Evolutionary conservation across 2,888 invertebrate genomes (phyloP), one percentile per base, ranked within the genome.

Genomic region (Polymixis lichenea): DNA sequence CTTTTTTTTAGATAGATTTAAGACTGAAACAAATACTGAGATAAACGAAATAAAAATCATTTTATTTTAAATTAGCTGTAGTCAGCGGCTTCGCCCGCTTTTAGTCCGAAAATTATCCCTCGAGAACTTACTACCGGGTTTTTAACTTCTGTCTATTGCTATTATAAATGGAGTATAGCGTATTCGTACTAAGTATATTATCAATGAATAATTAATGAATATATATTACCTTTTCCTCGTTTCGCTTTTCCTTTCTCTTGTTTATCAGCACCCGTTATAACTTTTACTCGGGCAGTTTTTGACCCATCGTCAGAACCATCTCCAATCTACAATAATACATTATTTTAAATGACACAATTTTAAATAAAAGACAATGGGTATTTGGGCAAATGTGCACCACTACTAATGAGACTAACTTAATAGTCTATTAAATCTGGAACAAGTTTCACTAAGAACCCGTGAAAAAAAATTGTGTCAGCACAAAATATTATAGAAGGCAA

Each of bases 251-350:
- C 51, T 66, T 86, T 77, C 0, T 90, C 88, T 66, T 89, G 84
- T 53, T 88, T 88, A 58, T 92, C 89, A 67, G 43, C 49, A 61
- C 90, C 89, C 25, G 93, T 91, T 32, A 95, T 90, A 15, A 95
- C 91, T 89, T 96, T 95, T n/a, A 96, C 91, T 75, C 92, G 85
- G 9, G 89, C 75, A 80, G 85, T 91, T 78, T 93, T 93, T 64
- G 90, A 82, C 4, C 91, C 92, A 71, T 93, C 92, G 66, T 93
- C 92, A 55, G 92, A 88, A 53, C 93, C 94, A 85, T 95, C 94
- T 51, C 88, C 94, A 81, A 95, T 93, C 96, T 96, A 55, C 32
- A 62, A 3, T 6, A n/a, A 74, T 49, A 56, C 5, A 28, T 32
- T 17, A 51, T 49, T 67, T 38, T n/a, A 15, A 17, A 4, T 68